A percentile compares a stretch with the other conserved stretches of the same genome.
These are phyloP conservation scores for Nestor notabilis DNA, from an alignment of 2,113 vertebrate species.

Conservation along the genomic window DNA sequence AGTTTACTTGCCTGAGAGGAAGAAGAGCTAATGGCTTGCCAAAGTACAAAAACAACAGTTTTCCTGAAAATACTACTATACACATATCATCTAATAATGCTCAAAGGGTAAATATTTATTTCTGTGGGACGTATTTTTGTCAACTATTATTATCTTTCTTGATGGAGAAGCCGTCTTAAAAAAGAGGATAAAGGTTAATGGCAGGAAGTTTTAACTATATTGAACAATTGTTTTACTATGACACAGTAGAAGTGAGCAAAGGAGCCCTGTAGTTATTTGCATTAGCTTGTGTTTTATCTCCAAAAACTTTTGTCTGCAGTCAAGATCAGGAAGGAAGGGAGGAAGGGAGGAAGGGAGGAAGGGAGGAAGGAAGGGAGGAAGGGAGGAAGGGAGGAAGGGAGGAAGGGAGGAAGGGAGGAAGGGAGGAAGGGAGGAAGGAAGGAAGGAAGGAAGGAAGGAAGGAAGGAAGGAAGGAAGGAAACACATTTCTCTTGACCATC, in stretches of 20 bases:
- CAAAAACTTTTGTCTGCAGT: background rate
- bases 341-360: rapidly evolving
- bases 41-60: background rate
- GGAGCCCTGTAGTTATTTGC: background rate
- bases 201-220: background rate
- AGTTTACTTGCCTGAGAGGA: constrained; percentile 18
- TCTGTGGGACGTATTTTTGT: constrained; percentile 3
- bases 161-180: constrained; percentile 16
- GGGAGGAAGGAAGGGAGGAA: rapidly evolving
- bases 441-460: rapidly evolving
- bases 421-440: rapidly evolving
- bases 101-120: constrained; percentile 47
- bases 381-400: too few relatives aligned
- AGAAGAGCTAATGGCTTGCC: constrained; percentile 44
- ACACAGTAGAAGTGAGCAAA: background rate
- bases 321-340: background rate
- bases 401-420: rapidly evolving
- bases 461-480: too few relatives aligned
- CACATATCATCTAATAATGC: constrained; percentile 8
- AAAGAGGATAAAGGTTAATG: constrained; percentile 45
- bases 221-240: background rate
- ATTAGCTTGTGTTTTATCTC: background rate
- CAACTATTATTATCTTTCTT: background rate
- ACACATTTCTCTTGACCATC: background rate
- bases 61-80: constrained; percentile 19